Evolutionary conservation across 2,113 vertebrate genomes (phyloP).

Genomic region (Trogon melanurus): DNA sequence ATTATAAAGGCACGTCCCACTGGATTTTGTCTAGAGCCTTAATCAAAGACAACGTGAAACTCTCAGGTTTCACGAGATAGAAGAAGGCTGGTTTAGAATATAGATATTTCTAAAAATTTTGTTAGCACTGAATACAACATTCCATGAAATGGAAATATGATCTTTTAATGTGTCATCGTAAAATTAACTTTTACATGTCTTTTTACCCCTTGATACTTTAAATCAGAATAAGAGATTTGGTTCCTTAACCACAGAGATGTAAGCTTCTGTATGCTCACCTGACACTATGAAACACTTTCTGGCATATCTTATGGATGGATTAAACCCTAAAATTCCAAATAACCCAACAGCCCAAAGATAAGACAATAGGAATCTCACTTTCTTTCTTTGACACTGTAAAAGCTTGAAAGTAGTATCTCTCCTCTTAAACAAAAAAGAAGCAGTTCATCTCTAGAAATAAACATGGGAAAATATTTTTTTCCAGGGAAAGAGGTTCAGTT

Average conservation of each 20-base stretch:
- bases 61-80: not conserved
- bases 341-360: not conserved
- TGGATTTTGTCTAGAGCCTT: not conserved
- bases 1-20: not conserved
- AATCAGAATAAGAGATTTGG: not conserved
- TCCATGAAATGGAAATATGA: not conserved
- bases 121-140: not conserved
- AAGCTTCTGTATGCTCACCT: not conserved
- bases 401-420: not conserved
- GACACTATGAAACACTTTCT: not conserved
- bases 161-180: not conserved
- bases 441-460: not conserved
- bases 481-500: not conserved
- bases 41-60: not conserved
- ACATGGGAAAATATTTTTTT: not conserved
- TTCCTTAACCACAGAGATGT: not conserved
- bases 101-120: not conserved
- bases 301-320: not conserved
- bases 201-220: not conserved
- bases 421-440: not conserved
- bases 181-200: not conserved
- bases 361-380: not conserved
- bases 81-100: not conserved
- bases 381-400: not conserved
- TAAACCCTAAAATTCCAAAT: not conserved